phyloP scores from a whole-genome alignment of 2,113 vertebrate genomes.

The Platysteira castanea region DNA sequence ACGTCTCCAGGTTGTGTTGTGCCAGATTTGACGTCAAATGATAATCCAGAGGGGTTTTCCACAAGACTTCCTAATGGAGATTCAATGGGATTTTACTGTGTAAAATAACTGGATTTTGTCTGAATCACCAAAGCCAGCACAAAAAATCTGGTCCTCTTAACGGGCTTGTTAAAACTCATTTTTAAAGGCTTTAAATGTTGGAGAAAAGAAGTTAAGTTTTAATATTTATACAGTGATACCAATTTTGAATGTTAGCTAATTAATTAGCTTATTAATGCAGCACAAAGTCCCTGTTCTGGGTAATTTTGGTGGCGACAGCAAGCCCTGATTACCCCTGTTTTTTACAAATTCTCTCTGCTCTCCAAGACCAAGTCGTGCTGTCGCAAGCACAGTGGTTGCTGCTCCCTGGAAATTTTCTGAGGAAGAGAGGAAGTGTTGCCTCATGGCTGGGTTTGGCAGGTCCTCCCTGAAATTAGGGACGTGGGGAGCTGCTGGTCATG shows the following conservation, averaged over 20 bases:
- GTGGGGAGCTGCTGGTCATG: neutral
- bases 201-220: neutral
- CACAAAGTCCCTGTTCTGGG: neutral
- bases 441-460: neutral
- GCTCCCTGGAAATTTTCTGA: neutral
- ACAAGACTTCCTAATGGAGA: neutral
- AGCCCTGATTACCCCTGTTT: neutral
- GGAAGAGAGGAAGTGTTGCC: neutral
- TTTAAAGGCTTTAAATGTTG: neutral
- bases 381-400: neutral
- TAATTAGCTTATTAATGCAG: neutral
- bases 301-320: rapidly evolving
- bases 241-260: neutral
- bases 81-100: neutral
- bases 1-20: neutral
- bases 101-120: neutral
- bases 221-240: neutral
- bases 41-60: conserved; percentile 29
- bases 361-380: neutral
- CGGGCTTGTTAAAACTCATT: neutral
- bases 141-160: neutral
- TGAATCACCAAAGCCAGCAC: neutral
- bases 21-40: conserved; percentile 39
- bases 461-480: neutral
- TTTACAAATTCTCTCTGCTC: neutral